These are phyloP conservation scores for Hipparchia semele DNA, from an alignment of 2,888 invertebrate genomes.

Conservation along the genomic window DNA sequence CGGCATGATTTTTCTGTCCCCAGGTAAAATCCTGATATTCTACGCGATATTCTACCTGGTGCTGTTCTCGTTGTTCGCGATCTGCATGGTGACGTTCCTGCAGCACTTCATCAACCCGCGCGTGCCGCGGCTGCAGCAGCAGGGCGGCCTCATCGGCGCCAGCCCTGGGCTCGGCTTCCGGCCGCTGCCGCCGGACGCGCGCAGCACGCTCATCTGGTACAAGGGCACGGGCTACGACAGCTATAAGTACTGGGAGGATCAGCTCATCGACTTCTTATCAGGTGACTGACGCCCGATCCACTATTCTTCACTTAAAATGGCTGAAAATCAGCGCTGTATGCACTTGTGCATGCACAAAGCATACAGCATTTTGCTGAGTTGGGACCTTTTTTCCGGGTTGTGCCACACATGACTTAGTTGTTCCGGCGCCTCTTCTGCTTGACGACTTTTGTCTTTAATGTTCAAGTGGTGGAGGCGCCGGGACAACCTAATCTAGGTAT, in stretches of 20 bases:
- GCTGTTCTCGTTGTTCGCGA: constrained; percentile 93
- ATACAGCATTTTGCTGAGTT: no score
- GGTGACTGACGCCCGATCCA: constrained; percentile 61
- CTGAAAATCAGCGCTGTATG: no score
- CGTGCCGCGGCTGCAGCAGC: constrained; percentile 93
- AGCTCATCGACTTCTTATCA: constrained; percentile 89
- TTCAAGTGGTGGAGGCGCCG: no score
- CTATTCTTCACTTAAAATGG: background rate
- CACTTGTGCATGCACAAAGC: no score
- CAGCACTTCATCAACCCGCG: constrained; percentile 94
- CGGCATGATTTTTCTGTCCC: constrained; percentile 42
- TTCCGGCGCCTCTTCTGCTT: no score
- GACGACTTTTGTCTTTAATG: no score
- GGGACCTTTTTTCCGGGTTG: no score
- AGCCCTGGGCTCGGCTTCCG: constrained; percentile 98
- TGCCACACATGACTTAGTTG: no score
- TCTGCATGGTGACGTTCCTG: constrained; percentile 96
- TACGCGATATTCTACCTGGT: constrained; percentile 96
- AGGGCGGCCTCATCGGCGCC: constrained; percentile 93
- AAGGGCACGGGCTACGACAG: constrained; percentile 90
- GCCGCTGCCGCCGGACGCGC: constrained; percentile 95
- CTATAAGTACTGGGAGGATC: constrained; percentile 91
- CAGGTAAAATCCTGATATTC: constrained; percentile 96
- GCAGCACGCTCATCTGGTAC: constrained; percentile 98
- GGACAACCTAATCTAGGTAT: no score